Base-by-base conservation (phyloP, 1,140 invertebrate genomes). In the Philotrypesis tridentata region DNA sequence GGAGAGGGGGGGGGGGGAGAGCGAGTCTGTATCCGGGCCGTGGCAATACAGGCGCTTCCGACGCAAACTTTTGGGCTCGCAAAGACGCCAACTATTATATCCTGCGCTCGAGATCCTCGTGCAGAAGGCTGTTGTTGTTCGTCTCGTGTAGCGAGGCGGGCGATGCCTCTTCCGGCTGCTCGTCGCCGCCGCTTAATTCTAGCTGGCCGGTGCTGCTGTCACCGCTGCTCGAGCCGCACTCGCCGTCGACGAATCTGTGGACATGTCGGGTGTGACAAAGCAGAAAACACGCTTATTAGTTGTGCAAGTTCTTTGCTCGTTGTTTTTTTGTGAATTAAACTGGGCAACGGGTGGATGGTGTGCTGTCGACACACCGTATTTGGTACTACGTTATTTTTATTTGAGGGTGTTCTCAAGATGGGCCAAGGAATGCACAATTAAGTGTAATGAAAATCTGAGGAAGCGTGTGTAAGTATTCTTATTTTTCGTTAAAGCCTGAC, bases 101-200 rank as follows among this genome's bases (percentile, higher is more conserved):
- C 89, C 90, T 91, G 85, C 90, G 90, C 84, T 92, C 91, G 76
- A 92, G 84, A 80, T 92, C 90, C 79, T 92, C 91, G 83, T 92
- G 91, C 4, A 92, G 87, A n/a, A 92, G 83, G 78, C 88, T 92
- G 80, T 92, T 92, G 81, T 92, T 92, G 84, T 92, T 92, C 25
- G 91, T 88, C 83, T 92, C 91, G 86, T 90, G 90, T 14, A 91
- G 88, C 73, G 90, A 91, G 14, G 87, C 87, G 0, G 91, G 90
- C 9, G 91, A 91, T 43, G 90, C 86, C n/a, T 90, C 89, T 77
- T 91, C 91, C 40, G 91, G 90, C 29, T 90, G 90, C 71, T 92
- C 90, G 29, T 92, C 90, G 23, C 89, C 90, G 33, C 91, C 90
- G 80, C 90, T 91, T 65, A 92, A 74, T 85, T 91, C 90, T 71